phyloP scores from a whole-genome alignment of 1,140 invertebrate species.

The Drosophila lini region DNA sequence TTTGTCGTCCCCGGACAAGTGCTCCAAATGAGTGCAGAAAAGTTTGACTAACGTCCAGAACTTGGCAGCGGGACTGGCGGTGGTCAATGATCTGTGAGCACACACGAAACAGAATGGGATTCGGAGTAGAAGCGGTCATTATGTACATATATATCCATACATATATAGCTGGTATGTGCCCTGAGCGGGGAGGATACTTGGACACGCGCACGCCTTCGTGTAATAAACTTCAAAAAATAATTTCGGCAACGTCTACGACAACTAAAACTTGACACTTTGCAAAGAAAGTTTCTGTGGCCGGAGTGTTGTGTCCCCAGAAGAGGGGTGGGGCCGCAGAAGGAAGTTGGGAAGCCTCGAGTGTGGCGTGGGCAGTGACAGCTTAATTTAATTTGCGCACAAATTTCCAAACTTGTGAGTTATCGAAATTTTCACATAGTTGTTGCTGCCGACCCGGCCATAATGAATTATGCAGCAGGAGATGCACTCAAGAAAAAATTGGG shows the following conservation, averaged over 20 bases:
- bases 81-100: constrained; percentile 55
- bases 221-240: constrained; percentile 81
- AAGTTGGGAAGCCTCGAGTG: constrained; percentile 18
- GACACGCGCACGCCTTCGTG: constrained; percentile 48
- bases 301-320: constrained; percentile 50
- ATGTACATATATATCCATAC: not conserved
- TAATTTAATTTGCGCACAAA: constrained; percentile 78
- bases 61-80: constrained; percentile 2
- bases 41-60: constrained; percentile 38
- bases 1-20: constrained; percentile 56
- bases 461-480: constrained; percentile 70
- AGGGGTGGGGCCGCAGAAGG: not conserved
- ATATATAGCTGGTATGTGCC: constrained; percentile 13
- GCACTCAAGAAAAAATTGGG: not conserved
- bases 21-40: constrained; percentile 59
- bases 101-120: constrained; percentile 27
- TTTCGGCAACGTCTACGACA: constrained; percentile 73
- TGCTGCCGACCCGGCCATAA: constrained; percentile 44
- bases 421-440: constrained; percentile 57
- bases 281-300: constrained; percentile 76
- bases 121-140: constrained; percentile 18
- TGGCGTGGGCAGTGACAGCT: constrained; percentile 56
- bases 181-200: constrained; percentile 28
- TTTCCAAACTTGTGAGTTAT: constrained; percentile 71
- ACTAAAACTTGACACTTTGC: constrained; percentile 81